Evolutionary conservation across 2,888 invertebrate species (phyloP).

Genomic region (Coronaproctus castanopsis): DNA sequence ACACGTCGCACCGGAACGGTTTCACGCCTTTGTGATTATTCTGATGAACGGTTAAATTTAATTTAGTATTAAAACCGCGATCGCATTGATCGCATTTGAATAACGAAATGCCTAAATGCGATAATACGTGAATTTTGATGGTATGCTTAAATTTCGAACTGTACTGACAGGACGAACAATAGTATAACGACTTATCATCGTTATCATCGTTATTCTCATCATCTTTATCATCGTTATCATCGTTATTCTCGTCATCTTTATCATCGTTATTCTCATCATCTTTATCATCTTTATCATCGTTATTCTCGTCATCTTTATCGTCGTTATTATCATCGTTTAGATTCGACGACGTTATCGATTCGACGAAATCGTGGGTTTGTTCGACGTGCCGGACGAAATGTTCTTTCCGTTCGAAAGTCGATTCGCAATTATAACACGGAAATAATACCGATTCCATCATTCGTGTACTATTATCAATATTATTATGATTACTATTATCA

Average conservation of each 20-base stretch:
- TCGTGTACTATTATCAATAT: too few species aligned
- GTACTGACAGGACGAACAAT: background rate
- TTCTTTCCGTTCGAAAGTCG: background rate
- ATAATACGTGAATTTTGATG: constrained; percentile 5
- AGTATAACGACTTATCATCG: too few species aligned
- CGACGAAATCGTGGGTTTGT: background rate
- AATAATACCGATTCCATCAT: too few species aligned
- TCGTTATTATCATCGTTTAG: too few species aligned
- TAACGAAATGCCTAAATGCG: constrained; percentile 6
- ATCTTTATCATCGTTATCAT: too few species aligned
- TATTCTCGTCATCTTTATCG: background rate
- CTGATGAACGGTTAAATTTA: constrained; percentile 7
- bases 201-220: too few species aligned
- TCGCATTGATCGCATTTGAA: constrained; percentile 6
- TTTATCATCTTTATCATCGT: background rate
- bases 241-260: too few species aligned
- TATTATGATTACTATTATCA: too few species aligned
- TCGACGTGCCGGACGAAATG: background rate
- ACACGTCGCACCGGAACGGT: constrained; percentile 10
- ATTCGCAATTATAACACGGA: background rate
- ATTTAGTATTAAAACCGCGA: constrained; percentile 1
- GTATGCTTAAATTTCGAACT: constrained; percentile 5
- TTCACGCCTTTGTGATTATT: constrained; percentile 9
- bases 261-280: background rate
- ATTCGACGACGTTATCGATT: too few species aligned